Evolutionary conservation across 2,113 vertebrate genomes (phyloP), one percentile per base, ranked within the genome.

Genomic region (Eurypyga helias): DNA sequence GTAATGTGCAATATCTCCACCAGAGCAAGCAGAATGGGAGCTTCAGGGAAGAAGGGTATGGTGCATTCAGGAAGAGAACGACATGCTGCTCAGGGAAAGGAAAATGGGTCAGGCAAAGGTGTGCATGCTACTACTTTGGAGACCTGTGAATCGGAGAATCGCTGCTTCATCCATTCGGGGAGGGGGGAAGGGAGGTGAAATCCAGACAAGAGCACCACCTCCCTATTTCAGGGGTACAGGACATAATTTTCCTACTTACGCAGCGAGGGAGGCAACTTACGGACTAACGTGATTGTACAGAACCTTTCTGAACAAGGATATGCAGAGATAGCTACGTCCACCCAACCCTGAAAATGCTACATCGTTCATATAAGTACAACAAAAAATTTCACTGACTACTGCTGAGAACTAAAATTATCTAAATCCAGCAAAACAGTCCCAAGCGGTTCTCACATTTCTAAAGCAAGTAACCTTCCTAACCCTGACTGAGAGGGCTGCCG

Each of bases 1-100:
- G 98, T 98, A 98, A 98, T 98, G 98, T 98, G 98, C 98, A 99
- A 98, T 99, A 98, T 97, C 97, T 97, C 98, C 98, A 99, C 98
- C 98, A 98, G 98, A 99, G 98, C 98, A 98, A 98, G 98, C 98
- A 97, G 97, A 97, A 98, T 97, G 98, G 91, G 97, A 98, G 96
- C 98, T 94, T 97, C 98, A 19, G 98, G 98, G 97, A 96, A 96
- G 96, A 97, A 97, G 97, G 97, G 96, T 94, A 96, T 96, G 97
- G 97, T 96, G 96, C 98, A 98, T 98, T 98, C 97, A 95, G 98
- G 98, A 97, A 95, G 93, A 97, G 93, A 96, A 97, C 89, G 6
- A 89, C 98, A 98, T 98, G 98, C 98, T 98, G 96, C 96, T 96
- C 46, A 85, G 87, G 96, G 96, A 80, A 93, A 96, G 92, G 97